Evolutionary conservation across 2,113 vertebrate genomes (phyloP).

Genomic region (Onychorhynchus coronatus): DNA sequence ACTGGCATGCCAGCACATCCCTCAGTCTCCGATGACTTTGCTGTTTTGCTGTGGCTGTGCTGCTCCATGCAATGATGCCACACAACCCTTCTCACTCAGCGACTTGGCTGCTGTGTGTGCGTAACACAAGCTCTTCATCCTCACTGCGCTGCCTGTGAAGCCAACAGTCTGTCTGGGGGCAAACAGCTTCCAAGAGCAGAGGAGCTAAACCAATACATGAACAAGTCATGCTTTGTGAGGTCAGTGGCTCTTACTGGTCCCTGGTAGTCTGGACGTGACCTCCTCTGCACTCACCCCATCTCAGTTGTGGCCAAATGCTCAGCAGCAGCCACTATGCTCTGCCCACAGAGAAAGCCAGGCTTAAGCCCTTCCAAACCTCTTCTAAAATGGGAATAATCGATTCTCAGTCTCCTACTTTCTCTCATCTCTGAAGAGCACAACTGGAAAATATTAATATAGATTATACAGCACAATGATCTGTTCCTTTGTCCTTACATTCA

Average conservation of each 20-base stretch:
- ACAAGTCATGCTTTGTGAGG: neutral
- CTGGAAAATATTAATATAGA: neutral
- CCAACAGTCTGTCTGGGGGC: neutral
- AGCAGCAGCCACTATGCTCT: neutral
- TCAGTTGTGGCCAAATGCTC: rapidly evolving
- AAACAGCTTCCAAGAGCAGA: neutral
- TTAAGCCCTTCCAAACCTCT: neutral
- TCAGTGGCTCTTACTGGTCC: neutral
- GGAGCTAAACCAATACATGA: neutral
- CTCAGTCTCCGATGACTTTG: neutral
- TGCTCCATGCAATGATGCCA: neutral
- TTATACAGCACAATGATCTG: neutral
- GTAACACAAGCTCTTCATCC: neutral
- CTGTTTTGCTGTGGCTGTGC: neutral
- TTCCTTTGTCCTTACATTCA: neutral
- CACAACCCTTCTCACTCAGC: neutral
- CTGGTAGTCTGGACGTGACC: neutral
- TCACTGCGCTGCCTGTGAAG: neutral
- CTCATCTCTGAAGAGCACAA: neutral
- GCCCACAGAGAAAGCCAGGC: neutral
- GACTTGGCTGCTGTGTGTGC: neutral
- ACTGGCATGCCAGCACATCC: neutral
- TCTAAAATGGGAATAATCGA: neutral
- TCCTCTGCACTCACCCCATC: neutral
- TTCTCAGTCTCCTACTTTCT: neutral